These are phyloP conservation scores for Thyatira batis DNA, from an alignment of 2,888 invertebrate genomes.

Conservation along the genomic window DNA sequence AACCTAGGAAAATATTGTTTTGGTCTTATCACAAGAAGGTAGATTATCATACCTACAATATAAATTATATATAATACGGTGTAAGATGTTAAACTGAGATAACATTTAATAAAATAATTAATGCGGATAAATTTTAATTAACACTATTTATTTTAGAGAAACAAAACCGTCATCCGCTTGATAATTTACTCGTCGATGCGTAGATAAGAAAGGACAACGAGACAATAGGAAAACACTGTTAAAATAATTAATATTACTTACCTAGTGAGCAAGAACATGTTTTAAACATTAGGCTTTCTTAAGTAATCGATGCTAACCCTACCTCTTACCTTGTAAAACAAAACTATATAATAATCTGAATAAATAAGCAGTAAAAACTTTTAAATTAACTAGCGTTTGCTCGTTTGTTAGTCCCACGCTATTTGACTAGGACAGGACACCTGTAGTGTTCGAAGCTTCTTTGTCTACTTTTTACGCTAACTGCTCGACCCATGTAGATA, in stretches of 20 bases:
- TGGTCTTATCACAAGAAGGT: neutral
- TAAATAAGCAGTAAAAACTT: neutral
- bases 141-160: slow-evolving; percentile 1
- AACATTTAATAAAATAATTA: slow-evolving; percentile 4
- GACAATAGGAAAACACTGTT: slow-evolving; percentile 1
- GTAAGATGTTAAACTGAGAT: neutral
- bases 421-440: slow-evolving; percentile 7
- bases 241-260: no score
- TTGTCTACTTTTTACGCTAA: slow-evolving; percentile 8
- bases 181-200: slow-evolving; percentile 4
- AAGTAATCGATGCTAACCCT: neutral
- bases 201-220: slow-evolving; percentile 4
- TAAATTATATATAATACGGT: neutral
- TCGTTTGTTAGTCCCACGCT: neutral
- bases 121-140: slow-evolving; percentile 2
- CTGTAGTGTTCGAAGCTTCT: slow-evolving; percentile 4
- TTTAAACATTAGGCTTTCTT: neutral
- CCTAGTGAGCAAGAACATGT: neutral
- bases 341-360: no score
- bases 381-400: neutral
- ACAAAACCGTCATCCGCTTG: slow-evolving; percentile 1
- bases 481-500: slow-evolving; percentile 2
- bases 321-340: no score
- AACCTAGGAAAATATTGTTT: neutral
- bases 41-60: neutral